Conservation (phyloP, 2,797 vertebrate species). For the Poecilia picta region DNA sequence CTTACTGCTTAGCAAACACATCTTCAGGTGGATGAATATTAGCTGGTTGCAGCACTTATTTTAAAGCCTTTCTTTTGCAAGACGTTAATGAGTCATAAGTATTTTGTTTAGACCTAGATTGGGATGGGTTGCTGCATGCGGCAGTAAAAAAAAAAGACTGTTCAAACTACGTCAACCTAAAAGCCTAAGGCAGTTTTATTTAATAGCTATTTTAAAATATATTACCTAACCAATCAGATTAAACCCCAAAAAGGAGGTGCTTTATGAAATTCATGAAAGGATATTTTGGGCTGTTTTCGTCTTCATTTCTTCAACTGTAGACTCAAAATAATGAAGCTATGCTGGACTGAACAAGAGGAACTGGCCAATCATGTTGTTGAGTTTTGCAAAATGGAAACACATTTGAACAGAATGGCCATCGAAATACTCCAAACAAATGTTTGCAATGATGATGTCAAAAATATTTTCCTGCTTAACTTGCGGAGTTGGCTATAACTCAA, state of each 20-base stretch:
- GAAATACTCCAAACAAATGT: constrained; percentile 23
- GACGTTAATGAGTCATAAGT: constrained; percentile 26
- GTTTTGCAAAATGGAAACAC: constrained; percentile 1
- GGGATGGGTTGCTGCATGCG: background rate
- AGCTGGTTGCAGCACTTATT: constrained; percentile 3
- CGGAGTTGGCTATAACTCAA: constrained; percentile 3
- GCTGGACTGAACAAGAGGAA: background rate
- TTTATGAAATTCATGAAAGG: background rate
- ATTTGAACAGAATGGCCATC: constrained; percentile 5
- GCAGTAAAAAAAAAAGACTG: constrained; percentile 15
- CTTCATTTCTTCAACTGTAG: background rate
- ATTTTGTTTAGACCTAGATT: constrained; percentile 10
- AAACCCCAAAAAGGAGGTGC: background rate
- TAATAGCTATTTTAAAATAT: constrained; percentile 16
- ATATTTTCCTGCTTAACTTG: constrained; percentile 20
- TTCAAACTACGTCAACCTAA: constrained; percentile 10
- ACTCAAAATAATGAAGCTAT: background rate
- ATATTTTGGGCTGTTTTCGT: background rate
- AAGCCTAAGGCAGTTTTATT: constrained; percentile 21
- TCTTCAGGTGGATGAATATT: background rate
- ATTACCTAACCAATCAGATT: constrained; percentile 18
- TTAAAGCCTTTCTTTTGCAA: constrained; percentile 3
- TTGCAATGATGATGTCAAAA: constrained; percentile 19
- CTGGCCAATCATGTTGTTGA: constrained; percentile 1
- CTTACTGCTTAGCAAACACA: constrained; percentile 7